Percentiles rank a stretch among this genome's conserved stretches.
phyloP scores from a whole-genome alignment of 1,140 invertebrate genomes.

The Trialeurodes vaporariorum region DNA sequence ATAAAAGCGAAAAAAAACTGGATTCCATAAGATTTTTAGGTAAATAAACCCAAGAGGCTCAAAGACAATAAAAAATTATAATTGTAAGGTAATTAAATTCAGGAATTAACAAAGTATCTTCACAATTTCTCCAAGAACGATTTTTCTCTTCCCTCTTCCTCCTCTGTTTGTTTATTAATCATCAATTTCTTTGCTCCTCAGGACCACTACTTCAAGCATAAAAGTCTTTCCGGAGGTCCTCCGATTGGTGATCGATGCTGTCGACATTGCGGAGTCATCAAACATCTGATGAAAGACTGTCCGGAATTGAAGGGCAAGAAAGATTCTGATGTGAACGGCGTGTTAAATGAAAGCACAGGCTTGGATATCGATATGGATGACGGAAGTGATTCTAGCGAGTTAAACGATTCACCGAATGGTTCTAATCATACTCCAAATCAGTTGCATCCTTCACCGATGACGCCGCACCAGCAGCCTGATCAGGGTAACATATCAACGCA shows the following conservation, averaged over 20 bases:
- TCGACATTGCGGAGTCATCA: conserved; percentile 43
- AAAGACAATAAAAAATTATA: no score
- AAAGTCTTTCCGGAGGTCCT: conserved; percentile 34
- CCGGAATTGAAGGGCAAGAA: conserved; percentile 12
- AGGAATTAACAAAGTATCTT: no score
- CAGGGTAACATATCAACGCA: background rate
- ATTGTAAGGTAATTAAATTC: no score
- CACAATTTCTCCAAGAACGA: no score
- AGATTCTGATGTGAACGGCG: background rate
- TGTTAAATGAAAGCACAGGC: background rate
- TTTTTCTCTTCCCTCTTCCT: no score
- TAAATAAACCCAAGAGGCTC: no score
- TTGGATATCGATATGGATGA: background rate
- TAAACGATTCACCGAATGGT: background rate
- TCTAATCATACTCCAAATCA: background rate
- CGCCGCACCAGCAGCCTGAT: background rate
- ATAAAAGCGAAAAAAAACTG: no score
- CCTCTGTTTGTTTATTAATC: background rate
- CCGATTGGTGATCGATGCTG: conserved; percentile 45
- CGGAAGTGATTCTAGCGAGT: background rate
- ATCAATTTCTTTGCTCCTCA: conserved; percentile 20
- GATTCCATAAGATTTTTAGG: no score
- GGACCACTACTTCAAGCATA: conserved; percentile 36
- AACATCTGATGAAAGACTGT: conserved; percentile 46
- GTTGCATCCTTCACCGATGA: background rate